A percentile compares a stretch with the other conserved stretches of the same genome.
phyloP scores from a whole-genome alignment of 2,888 invertebrate genomes.

The Zygaena filipendulae region DNA sequence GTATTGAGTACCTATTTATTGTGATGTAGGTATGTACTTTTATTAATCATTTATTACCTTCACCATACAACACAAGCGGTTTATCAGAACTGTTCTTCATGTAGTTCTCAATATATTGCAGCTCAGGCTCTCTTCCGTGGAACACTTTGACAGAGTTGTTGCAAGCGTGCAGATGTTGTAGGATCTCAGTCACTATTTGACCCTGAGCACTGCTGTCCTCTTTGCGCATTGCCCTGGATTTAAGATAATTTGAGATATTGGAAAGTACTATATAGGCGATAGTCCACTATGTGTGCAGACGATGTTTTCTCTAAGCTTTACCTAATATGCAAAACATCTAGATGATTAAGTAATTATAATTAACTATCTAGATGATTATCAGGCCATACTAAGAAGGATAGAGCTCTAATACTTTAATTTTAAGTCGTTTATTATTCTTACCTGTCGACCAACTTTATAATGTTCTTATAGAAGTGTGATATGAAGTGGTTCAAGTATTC shows the following conservation, averaged over 20 bases:
- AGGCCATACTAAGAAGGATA: no score
- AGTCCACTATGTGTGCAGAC: no score
- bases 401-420: no score
- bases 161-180: slow-evolving; percentile 95
- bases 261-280: no score
- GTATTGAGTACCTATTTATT: no score
- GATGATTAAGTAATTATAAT: no score
- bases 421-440: no score
- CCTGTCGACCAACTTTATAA: slow-evolving; percentile 90
- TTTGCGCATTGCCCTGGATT: slow-evolving; percentile 91
- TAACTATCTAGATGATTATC: no score
- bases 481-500: slow-evolving; percentile 96
- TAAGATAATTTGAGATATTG: no score
- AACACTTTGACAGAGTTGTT: slow-evolving; percentile 94
- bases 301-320: no score
- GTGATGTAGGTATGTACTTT: no score
- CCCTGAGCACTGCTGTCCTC: slow-evolving; percentile 95
- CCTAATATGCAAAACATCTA: no score
- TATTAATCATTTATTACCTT: slow-evolving; percentile 55
- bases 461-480: slow-evolving; percentile 93
- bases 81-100: slow-evolving; percentile 88
- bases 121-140: slow-evolving; percentile 90
- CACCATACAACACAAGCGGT: slow-evolving; percentile 92
- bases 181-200: slow-evolving; percentile 91
- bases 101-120: slow-evolving; percentile 82